Conservation (phyloP, 2,888 invertebrate species). For the Macrophya annulata region DNA sequence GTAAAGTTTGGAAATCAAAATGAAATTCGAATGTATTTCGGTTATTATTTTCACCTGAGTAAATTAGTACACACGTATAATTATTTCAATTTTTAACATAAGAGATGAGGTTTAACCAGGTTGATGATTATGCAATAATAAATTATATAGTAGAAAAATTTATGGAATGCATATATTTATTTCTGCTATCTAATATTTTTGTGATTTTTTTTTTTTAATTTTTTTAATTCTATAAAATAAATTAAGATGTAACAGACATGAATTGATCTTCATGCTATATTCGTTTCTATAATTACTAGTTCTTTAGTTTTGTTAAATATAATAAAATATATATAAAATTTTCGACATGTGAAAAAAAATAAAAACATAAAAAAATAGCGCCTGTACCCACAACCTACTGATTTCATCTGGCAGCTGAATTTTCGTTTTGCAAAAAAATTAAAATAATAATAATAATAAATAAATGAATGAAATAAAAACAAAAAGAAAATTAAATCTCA, state of each 20-base stretch:
- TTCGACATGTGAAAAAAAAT: background rate
- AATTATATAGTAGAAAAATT: background rate
- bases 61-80: background rate
- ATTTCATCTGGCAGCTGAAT: constrained; percentile 14
- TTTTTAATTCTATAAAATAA: constrained; percentile 35
- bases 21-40: background rate
- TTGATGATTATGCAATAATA: background rate
- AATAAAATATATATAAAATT: constrained; percentile 33
- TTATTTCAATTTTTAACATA: background rate
- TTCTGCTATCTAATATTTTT: constrained; percentile 46
- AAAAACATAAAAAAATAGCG: background rate
- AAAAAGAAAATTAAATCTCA: constrained; percentile 2
- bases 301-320: constrained; percentile 20
- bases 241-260: constrained; percentile 33
- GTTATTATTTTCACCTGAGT: background rate
- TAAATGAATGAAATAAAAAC: background rate
- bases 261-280: constrained; percentile 34
- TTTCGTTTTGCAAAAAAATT: background rate
- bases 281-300: constrained; percentile 19
- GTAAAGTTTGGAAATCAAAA: too few species aligned
- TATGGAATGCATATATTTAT: constrained; percentile 42
- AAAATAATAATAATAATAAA: background rate
- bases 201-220: background rate
- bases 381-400: constrained; percentile 39
- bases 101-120: background rate